Conservation (phyloP, 37 sponge, comb jelly and placozoan genomes). For the Halisarca cf. caerulea region DNA sequence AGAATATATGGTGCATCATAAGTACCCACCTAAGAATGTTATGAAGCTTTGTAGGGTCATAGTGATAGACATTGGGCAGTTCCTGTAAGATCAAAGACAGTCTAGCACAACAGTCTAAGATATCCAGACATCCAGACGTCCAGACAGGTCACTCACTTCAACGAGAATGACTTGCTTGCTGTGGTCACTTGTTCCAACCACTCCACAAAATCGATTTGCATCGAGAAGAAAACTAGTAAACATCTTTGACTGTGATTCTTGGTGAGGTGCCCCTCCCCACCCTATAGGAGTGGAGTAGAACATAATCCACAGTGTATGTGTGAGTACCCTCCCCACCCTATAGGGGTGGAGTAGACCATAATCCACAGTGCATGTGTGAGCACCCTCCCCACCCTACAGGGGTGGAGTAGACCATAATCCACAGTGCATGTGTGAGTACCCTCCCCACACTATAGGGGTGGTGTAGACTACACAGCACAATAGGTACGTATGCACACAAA, state of each 20-base stretch:
- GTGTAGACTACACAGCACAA: too few species aligned
- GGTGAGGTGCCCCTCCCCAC: conserved; percentile 6
- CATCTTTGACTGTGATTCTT: conserved; percentile 68
- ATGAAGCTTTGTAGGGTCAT: conserved; percentile 69
- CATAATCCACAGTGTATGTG: neutral
- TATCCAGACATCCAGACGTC: neutral
- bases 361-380: neutral
- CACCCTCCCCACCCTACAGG: neutral
- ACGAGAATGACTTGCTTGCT: conserved; percentile 55
- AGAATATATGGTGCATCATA: too few species aligned
- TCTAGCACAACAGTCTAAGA: neutral
- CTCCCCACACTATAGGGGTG: conserved; percentile 7
- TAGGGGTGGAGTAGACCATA: neutral
- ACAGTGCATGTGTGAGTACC: neutral
- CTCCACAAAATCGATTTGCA: conserved; percentile 58
- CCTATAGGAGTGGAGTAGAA: conserved; percentile 5
- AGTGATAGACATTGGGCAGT: conserved; percentile 78
- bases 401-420: neutral
- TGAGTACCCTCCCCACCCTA: conserved; percentile 1
- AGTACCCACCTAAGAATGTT: conserved; percentile 62
- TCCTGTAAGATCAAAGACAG: conserved; percentile 45
- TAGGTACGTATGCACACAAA: too few species aligned
- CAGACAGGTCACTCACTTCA: conserved; percentile 43
- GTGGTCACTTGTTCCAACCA: conserved; percentile 28
- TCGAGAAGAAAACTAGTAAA: conserved; percentile 62